Conservation (phyloP, 2,888 invertebrate genomes). For the Pseudococcus longispinus region DNA sequence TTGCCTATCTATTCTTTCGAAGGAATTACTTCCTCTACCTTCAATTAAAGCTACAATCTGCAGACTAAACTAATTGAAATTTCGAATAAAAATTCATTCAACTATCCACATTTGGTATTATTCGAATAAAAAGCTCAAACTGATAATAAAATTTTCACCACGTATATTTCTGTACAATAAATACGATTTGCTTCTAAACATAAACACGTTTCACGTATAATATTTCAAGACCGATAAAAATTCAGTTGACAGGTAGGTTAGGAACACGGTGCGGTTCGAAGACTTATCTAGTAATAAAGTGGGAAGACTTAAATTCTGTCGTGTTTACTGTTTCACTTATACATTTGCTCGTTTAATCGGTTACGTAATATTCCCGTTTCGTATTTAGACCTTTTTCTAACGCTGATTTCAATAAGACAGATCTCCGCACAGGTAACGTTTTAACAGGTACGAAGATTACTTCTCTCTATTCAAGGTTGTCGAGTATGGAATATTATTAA, state of each 20-base stretch:
- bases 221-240: slow-evolving; percentile 22
- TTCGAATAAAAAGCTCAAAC: background rate
- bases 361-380: slow-evolving; percentile 34
- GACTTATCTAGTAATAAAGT: slow-evolving; percentile 23
- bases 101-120: background rate
- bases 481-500: slow-evolving; percentile 31
- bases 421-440: background rate
- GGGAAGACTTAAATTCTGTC: slow-evolving; percentile 42
- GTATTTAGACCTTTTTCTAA: background rate
- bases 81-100: background rate
- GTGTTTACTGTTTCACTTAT: slow-evolving; percentile 20
- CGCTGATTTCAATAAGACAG: no score
- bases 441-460: slow-evolving; percentile 34
- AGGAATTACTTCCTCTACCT: background rate
- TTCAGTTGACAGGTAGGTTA: background rate
- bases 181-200: background rate
- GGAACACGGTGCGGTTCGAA: background rate
- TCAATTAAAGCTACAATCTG: background rate
- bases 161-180: background rate
- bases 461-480: slow-evolving; percentile 21
- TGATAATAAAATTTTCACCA: background rate
- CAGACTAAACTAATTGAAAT: background rate
- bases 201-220: background rate
- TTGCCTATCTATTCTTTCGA: no score
- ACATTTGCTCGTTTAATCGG: background rate